These are phyloP conservation scores for Venusia cambrica DNA, from an alignment of 2,888 invertebrate species.

Conservation along the genomic window DNA sequence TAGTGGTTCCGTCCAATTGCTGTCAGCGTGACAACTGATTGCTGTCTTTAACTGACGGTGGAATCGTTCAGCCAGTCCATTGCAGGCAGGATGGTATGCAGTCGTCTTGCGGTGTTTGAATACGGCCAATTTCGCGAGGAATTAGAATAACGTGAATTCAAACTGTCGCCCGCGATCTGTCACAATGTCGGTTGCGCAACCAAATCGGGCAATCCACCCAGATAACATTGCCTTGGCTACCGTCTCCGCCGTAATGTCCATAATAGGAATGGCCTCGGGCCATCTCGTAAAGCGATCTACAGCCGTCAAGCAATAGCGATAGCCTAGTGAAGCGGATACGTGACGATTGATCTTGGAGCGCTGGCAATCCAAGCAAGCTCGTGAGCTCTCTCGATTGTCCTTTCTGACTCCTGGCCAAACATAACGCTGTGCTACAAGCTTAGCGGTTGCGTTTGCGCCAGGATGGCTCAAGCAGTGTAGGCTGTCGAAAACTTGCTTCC, in stretches of 20 bases:
- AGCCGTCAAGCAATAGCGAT: slow-evolving; percentile 31
- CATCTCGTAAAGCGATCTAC: slow-evolving; percentile 41
- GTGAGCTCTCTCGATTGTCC: not conserved
- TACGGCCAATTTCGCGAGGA: slow-evolving; percentile 1
- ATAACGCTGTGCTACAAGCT: too few species aligned
- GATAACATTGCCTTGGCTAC: slow-evolving; percentile 1
- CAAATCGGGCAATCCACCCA: slow-evolving; percentile 3
- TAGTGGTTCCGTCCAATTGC: slow-evolving; percentile 1
- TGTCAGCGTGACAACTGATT: slow-evolving; percentile 4
- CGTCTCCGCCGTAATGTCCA: too few species aligned
- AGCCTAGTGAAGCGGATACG: slow-evolving; percentile 4
- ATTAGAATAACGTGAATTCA: not conserved
- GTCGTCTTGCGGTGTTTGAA: slow-evolving; percentile 5
- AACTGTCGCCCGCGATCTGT: too few species aligned
- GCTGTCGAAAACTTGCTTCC: slow-evolving; percentile 30
- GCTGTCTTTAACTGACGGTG: too few species aligned
- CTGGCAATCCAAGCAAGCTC: slow-evolving; percentile 1
- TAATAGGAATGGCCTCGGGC: slow-evolving; percentile 42
- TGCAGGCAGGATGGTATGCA: too few species aligned
- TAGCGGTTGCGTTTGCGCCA: slow-evolving; percentile 29
- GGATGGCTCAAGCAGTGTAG: slow-evolving; percentile 33
- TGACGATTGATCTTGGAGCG: slow-evolving; percentile 3
- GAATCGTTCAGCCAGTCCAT: too few species aligned
- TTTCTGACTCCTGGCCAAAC: too few species aligned
- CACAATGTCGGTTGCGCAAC: too few species aligned